Evolutionary conservation across 2,888 invertebrate species (phyloP).

Genomic region (Lasioglossum oenotherae): DNA sequence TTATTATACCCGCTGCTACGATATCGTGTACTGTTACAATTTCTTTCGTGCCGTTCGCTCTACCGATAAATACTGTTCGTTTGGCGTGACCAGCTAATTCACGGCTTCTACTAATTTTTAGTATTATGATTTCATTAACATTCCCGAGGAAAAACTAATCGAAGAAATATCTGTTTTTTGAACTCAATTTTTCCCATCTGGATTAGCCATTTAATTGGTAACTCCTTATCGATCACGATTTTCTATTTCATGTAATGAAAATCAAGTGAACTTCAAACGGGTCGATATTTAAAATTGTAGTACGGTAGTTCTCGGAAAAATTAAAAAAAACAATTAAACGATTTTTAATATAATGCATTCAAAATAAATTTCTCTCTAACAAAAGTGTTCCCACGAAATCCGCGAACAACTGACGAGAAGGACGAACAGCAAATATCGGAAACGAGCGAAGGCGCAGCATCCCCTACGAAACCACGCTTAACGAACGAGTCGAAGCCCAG

Average conservation of each 20-base stretch:
- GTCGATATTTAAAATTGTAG: too few relatives aligned
- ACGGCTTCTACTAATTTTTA: background rate
- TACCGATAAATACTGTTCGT: background rate
- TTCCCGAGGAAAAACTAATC: background rate
- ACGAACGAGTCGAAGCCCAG: constrained; percentile 48
- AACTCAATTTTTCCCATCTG: too few relatives aligned
- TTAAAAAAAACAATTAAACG: background rate
- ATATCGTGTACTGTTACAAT: constrained; percentile 18
- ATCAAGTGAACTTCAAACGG: too few relatives aligned
- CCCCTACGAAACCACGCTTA: constrained; percentile 23
- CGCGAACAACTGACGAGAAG: background rate
- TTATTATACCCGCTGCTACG: constrained; percentile 8
- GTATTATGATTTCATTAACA: background rate
- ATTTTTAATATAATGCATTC: background rate
- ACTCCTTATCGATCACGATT: too few relatives aligned
- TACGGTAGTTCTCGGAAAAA: too few relatives aligned
- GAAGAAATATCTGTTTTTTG: background rate
- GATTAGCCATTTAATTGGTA: too few relatives aligned
- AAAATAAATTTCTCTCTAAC: background rate
- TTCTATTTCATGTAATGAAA: too few relatives aligned
- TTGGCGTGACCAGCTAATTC: background rate
- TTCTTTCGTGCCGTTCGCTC: background rate
- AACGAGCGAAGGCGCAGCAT: background rate
- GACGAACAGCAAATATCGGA: background rate
- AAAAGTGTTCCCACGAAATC: background rate